Base-by-base conservation (phyloP, 2,888 invertebrate genomes). In the Xestia rhomboidea region DNA sequence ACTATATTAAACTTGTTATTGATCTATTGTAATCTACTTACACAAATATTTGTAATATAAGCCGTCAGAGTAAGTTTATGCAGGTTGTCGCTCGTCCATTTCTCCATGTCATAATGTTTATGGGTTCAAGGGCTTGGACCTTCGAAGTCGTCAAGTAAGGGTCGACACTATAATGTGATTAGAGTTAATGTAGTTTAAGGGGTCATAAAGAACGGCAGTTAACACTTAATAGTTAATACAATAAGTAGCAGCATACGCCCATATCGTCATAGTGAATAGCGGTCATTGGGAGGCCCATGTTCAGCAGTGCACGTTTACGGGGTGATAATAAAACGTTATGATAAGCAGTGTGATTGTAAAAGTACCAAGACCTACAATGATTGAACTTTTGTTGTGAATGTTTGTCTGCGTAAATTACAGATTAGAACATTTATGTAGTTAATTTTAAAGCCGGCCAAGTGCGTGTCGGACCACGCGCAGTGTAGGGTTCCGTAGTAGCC, bases 201-300 rank as follows among this genome's bases (percentile, higher is more conserved):
- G 73, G 62, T 68, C 64, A 76, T 84, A 75, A 82, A 83, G 64
- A 73, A 18, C 44, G 70, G 64, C 34, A 79, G 79, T 79, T 75
- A 75, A 75, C 75, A 79, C 62, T 66, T 85, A 76, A 84, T 81
- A 78, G 68, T 74, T 85, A 80, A 82, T 84, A 69, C 78, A 83
- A 82, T 83, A 82, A 77, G 82, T 68, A 82, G 68, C 63, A 54
- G 64, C 62, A 69, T 68, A 80, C 81, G 60, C 70, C 80, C 63
- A 68, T 68, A 30, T 18, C 44, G 51, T 71, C 34, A 24, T 63
- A n/a, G 27, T 74, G 57, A 80, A 73, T 84, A 49, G 68, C 24
- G 24, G 60, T 68, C 79, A 30, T 63, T 73, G 64, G 10, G 38
- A 63, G 0, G 30, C 51, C 62, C 70, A 54, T 79, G 51, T 74